Evolutionary conservation across 2,888 invertebrate species (phyloP).

Genomic region (Apotomis capreana): DNA sequence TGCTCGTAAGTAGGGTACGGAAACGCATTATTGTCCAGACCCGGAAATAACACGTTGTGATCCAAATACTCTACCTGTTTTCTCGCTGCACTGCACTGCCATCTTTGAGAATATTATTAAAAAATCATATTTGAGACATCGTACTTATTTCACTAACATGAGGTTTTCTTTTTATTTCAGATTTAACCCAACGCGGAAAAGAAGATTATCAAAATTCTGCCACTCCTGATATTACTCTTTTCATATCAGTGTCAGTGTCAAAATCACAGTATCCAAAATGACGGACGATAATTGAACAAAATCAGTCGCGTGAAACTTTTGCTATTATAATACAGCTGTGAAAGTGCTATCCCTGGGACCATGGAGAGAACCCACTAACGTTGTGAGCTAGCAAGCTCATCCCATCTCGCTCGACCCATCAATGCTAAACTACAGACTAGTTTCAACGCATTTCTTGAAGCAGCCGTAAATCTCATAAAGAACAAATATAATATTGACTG

Average conservation of each 20-base stretch:
- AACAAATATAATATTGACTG: slow-evolving; percentile 55
- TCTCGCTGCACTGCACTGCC: not conserved
- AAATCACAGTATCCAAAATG: slow-evolving; percentile 54
- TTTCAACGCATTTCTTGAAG: slow-evolving; percentile 95
- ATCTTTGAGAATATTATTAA: no score
- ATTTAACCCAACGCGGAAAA: slow-evolving; percentile 42
- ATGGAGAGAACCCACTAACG: slow-evolving; percentile 55
- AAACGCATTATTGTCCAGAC: no score
- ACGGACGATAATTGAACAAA: slow-evolving; percentile 72
- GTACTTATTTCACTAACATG: not conserved
- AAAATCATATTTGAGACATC: no score
- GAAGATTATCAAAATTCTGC: slow-evolving; percentile 35
- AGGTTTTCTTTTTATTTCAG: slow-evolving; percentile 58
- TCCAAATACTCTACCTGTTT: not conserved
- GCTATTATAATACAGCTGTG: slow-evolving; percentile 38
- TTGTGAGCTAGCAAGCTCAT: slow-evolving; percentile 66
- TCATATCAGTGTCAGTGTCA: slow-evolving; percentile 36
- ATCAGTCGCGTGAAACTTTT: slow-evolving; percentile 34
- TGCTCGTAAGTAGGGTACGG: no score
- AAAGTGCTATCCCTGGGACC: slow-evolving; percentile 28
- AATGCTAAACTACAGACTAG: slow-evolving; percentile 96
- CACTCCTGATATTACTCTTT: slow-evolving; percentile 19
- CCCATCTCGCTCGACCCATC: slow-evolving; percentile 68
- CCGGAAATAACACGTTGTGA: not conserved
- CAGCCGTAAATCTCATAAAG: slow-evolving; percentile 89